These are phyloP conservation scores for Channa striata DNA, from an alignment of 2,797 vertebrate species.

Conservation along the genomic window DNA sequence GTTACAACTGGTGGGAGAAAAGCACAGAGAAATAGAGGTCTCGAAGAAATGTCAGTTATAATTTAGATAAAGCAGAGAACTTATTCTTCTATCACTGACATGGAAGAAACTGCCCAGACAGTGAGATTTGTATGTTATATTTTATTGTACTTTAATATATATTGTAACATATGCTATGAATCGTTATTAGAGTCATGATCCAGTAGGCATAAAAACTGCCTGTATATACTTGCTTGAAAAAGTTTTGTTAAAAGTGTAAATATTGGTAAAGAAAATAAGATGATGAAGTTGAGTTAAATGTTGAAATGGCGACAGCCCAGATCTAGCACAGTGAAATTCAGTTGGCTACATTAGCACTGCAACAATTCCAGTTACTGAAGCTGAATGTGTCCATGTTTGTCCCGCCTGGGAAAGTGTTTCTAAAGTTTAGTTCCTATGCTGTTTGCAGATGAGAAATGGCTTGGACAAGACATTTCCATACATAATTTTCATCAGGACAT, in stretches of 20 bases:
- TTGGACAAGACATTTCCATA: no score
- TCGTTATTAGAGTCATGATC: not conserved
- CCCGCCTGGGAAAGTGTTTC: no score
- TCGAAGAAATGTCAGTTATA: no score
- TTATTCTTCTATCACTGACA: no score
- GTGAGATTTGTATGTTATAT: not conserved
- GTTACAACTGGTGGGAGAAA: not conserved
- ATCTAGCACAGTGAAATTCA: not conserved
- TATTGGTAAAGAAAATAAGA: not conserved
- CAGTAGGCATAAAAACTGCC: not conserved
- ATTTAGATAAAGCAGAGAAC: no score
- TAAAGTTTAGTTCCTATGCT: no score
- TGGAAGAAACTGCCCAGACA: not conserved
- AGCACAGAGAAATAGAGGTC: not conserved
- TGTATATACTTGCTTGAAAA: slow-evolving; percentile 23
- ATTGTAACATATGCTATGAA: not conserved
- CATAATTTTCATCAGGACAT: no score
- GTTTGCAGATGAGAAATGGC: no score
- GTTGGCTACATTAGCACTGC: no score
- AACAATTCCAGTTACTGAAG: no score
- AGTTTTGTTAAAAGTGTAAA: slow-evolving; percentile 22
- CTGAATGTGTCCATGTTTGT: no score
- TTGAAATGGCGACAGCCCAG: not conserved
- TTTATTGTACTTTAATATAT: not conserved
- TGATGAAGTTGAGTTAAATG: not conserved